A percentile compares a stretch with the other conserved stretches of the same genome.
Conservation (phyloP, 2,888 invertebrate genomes). For the Anthophora plumipes region DNA sequence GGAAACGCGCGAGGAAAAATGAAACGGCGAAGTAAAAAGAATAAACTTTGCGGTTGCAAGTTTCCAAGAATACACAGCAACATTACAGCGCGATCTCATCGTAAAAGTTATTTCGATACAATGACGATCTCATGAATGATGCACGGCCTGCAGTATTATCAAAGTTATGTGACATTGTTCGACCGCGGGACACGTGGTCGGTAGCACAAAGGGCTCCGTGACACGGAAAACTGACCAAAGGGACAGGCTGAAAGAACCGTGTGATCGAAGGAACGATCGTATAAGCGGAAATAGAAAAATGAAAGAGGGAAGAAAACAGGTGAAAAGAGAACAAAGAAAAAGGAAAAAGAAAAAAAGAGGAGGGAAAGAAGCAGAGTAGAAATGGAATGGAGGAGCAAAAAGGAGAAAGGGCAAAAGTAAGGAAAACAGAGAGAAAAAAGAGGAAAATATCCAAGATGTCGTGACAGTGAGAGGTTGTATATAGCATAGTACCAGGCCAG, state of each 20-base stretch:
- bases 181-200: conserved; percentile 51
- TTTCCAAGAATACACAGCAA: conserved; percentile 53
- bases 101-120: conserved; percentile 72
- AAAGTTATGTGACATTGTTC: conserved; percentile 71
- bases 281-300: conserved; percentile 17
- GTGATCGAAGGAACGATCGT: conserved; percentile 31
- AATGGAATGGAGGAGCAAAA: conserved; percentile 1
- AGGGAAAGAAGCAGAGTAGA: background rate
- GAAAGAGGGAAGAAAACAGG: background rate
- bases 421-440: conserved; percentile 15
- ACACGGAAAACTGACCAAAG: conserved; percentile 73
- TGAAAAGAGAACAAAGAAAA: background rate
- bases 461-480: conserved; percentile 72
- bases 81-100: conserved; percentile 64
- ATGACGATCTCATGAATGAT: conserved; percentile 72
- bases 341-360: background rate
- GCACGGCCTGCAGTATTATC: conserved; percentile 68
- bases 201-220: conserved; percentile 65
- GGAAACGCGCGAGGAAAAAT: background rate
- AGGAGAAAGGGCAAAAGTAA: conserved; percentile 15
- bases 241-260: conserved; percentile 40
- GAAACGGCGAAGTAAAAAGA: conserved; percentile 11
- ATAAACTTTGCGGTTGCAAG: conserved; percentile 43
- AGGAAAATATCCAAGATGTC: conserved; percentile 68
- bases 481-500: conserved; percentile 65